A percentile compares a stretch with the other conserved stretches of the same genome.
phyloP scores from a whole-genome alignment of 2,113 vertebrate species.

The Lagopus muta region DNA sequence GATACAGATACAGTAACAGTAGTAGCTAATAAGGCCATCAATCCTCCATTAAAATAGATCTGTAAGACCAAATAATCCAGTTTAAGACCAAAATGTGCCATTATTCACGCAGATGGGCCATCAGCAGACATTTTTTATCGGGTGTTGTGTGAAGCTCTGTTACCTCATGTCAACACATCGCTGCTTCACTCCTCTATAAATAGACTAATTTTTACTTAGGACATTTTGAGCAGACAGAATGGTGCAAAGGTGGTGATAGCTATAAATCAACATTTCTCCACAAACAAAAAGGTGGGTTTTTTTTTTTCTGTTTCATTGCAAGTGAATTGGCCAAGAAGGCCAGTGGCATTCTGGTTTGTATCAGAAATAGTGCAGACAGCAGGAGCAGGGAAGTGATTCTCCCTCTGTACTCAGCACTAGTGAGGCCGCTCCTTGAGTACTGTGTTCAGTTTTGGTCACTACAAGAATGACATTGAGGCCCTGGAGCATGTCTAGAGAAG shows the following conservation, averaged over 20 bases:
- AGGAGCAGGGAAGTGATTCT: too few relatives aligned
- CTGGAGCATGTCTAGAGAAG: too few relatives aligned
- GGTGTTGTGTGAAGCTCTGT: not conserved
- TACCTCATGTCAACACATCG: not conserved
- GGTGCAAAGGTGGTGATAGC: not conserved
- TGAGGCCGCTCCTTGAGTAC: too few relatives aligned
- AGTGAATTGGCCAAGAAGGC: too few relatives aligned
- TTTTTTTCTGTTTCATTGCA: not conserved
- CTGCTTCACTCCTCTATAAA: conserved; percentile 19
- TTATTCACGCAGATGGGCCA: conserved; percentile 39
- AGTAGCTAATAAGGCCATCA: conserved; percentile 21
- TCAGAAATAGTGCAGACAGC: too few relatives aligned
- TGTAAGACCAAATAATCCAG: conserved; percentile 29
- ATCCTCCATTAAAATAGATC: conserved; percentile 36
- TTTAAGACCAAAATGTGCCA: conserved; percentile 24
- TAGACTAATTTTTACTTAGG: not conserved
- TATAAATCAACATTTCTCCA: not conserved
- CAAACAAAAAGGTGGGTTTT: not conserved
- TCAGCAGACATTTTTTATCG: not conserved
- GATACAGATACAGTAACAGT: not conserved
- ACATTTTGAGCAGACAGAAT: not conserved
- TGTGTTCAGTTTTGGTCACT: too few relatives aligned
- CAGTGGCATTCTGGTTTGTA: too few relatives aligned
- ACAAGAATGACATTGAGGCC: too few relatives aligned
- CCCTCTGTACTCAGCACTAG: too few relatives aligned